Conservation (phyloP, 2,888 invertebrate genomes). For the Laspeyria flexula region DNA sequence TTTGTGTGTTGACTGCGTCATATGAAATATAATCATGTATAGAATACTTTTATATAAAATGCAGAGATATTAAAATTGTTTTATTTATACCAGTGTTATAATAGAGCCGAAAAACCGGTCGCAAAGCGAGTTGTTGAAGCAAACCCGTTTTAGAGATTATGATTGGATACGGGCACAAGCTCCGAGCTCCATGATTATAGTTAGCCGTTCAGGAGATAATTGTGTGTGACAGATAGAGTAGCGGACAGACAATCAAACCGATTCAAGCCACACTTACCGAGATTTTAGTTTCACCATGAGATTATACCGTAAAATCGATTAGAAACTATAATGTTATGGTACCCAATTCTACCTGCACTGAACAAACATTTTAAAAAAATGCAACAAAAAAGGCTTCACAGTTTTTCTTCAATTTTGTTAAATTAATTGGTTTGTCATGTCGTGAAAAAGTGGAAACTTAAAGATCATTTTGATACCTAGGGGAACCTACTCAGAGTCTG, state of each 20-base stretch:
- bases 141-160: conserved; percentile 39
- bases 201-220: conserved; percentile 29
- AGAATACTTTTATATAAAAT: neutral
- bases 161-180: conserved; percentile 33
- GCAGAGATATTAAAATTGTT: conserved; percentile 5
- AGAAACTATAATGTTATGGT: neutral
- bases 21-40: too few relatives aligned
- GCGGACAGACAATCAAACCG: conserved; percentile 28
- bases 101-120: conserved; percentile 30
- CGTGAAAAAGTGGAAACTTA: neutral
- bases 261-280: conserved; percentile 21
- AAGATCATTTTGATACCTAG: too few relatives aligned
- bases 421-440: neutral
- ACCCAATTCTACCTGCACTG: neutral
- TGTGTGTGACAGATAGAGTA: conserved; percentile 37
- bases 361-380: neutral
- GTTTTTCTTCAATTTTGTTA: neutral
- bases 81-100: conserved; percentile 20
- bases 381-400: neutral
- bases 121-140: conserved; percentile 30
- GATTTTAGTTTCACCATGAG: conserved; percentile 23
- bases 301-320: conserved; percentile 13
- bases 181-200: conserved; percentile 31
- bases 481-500: too few relatives aligned
- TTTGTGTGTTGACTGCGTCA: too few relatives aligned